A percentile compares a stretch with the other conserved stretches of the same genome.
Evolutionary conservation across 1,140 invertebrate species (phyloP).

Genomic region (Pseudomyrmex pallidus): DNA sequence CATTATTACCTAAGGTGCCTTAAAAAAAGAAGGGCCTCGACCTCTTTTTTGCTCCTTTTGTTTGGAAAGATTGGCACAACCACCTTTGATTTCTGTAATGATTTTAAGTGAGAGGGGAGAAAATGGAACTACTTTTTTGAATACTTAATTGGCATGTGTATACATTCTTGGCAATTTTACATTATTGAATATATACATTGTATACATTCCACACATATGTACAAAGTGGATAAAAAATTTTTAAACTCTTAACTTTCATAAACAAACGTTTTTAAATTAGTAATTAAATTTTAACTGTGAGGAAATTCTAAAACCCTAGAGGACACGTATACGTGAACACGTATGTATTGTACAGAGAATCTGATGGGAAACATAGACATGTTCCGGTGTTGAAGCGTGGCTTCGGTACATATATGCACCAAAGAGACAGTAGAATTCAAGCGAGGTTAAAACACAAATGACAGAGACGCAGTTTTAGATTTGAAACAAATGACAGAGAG

Average conservation of each 20-base stretch:
- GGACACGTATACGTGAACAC: too few relatives aligned
- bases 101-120: neutral
- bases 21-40: slow-evolving; percentile 68
- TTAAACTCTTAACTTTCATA: neutral
- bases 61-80: slow-evolving; percentile 19
- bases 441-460: too few relatives aligned
- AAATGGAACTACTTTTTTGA: neutral
- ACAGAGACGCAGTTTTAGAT: too few relatives aligned
- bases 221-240: neutral
- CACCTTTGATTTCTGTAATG: neutral
- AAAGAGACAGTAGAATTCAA: slow-evolving; percentile 16
- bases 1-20: slow-evolving; percentile 75
- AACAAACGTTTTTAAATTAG: neutral
- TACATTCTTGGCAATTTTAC: neutral
- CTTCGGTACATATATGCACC: slow-evolving; percentile 12
- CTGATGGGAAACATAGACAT: neutral
- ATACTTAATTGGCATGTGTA: neutral
- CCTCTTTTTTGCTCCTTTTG: slow-evolving; percentile 64
- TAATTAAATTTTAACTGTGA: slow-evolving; percentile 5
- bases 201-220: slow-evolving; percentile 42
- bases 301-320: neutral
- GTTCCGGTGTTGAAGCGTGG: neutral
- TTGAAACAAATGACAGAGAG: too few relatives aligned
- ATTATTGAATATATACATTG: neutral
- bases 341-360: slow-evolving; percentile 6